phyloP scores from a whole-genome alignment of 2,888 invertebrate genomes.

The Scelioninae gen. 2 region DNA sequence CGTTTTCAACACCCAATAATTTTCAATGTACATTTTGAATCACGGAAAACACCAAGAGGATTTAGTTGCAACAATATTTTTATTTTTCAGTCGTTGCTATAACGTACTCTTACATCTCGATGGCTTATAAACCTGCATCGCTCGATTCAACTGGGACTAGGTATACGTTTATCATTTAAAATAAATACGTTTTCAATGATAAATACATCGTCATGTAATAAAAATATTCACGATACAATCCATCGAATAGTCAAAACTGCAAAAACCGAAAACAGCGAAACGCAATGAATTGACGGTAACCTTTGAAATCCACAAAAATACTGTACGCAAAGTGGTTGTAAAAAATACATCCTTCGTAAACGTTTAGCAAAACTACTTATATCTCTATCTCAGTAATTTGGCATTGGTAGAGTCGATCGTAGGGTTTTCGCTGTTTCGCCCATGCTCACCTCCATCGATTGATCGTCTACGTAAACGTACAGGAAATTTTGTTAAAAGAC shows the following conservation, averaged over 20 bases:
- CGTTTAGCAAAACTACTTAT: constrained; percentile 56
- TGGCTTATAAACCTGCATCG: constrained; percentile 55
- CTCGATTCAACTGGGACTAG: constrained; percentile 69
- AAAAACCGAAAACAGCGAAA: constrained; percentile 10
- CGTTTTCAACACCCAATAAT: no score
- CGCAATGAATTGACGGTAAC: constrained; percentile 17
- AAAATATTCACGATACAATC: constrained; percentile 28
- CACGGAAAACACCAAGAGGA: neutral
- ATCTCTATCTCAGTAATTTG: constrained; percentile 50
- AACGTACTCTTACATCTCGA: constrained; percentile 56
- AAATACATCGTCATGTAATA: constrained; percentile 32
- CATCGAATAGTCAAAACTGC: constrained; percentile 36
- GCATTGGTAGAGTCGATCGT: constrained; percentile 37
- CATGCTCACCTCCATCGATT: constrained; percentile 7
- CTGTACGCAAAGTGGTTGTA: constrained; percentile 37
- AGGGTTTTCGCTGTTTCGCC: neutral
- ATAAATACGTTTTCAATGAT: constrained; percentile 63
- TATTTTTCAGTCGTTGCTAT: constrained; percentile 56
- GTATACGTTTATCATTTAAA: constrained; percentile 66
- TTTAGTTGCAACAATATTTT: constrained; percentile 53
- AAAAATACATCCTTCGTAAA: constrained; percentile 44
- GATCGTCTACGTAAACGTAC: constrained; percentile 37
- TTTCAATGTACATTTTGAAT: no score
- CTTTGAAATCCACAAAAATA: constrained; percentile 14
- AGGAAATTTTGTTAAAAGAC: constrained; percentile 29